Base-by-base conservation (phyloP, 1,140 invertebrate genomes). In the Micrasema minimum region DNA sequence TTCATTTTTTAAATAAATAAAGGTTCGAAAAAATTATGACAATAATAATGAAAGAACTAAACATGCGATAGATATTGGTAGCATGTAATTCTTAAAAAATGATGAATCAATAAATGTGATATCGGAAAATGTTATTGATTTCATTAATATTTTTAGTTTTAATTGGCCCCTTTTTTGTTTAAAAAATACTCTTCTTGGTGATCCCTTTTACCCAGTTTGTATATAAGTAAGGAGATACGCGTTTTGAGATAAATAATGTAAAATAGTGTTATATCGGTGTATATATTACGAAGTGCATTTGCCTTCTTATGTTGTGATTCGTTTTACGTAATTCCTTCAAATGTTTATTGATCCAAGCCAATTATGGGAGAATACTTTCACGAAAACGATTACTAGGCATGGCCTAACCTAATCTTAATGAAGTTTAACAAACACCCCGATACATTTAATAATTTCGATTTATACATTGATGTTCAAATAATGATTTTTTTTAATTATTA, bases 281-380 rank as follows among this genome's bases (percentile, higher is more conserved):
- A 75, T 46, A 75, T 75, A 75, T 69, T 69, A 75, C 48, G 73
- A 75, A 75, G 57, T 35, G 73, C 69, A 64, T 70, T 71, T 71
- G 73, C 73, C 72, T 75, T 75, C 73, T 72, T 75, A 69, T 71
- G 73, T 75, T 75, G 73, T 75, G 73, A 71, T 75, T 72, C 69
- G 71, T 74, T 74, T 74, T 68, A 74, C 45, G 68, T 71, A 74
- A 71, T 62, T 71, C 31, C 43, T 46, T 64, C 41, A 64, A 14
- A 64, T 64, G 18, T 61, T 55, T 26, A 55, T 35, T n/a, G 14
- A 55, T n/a, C 22, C 14, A 41, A 3, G 10, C n/a, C 6, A 37
- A 16, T 23, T 35, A 16, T 57, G 53, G 18, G 31, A 37, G 37
- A 57, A 38, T 57, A 31, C 61, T 72, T 72, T 71, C 43, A 16